Conservation (phyloP, 1,140 invertebrate species). For the Euura lappo region DNA sequence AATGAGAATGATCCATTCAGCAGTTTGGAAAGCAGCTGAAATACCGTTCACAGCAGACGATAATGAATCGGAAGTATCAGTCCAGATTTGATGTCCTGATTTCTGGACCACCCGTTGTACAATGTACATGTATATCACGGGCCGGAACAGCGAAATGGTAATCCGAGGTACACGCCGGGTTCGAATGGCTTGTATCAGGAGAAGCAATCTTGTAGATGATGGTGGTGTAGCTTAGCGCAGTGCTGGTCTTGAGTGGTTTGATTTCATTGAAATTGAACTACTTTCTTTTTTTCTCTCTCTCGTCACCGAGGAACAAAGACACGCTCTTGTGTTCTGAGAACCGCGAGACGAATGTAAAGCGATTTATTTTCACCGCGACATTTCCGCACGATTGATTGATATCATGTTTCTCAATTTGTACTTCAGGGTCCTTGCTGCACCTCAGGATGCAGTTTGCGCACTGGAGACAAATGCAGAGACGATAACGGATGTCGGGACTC, state of each 20-base stretch:
- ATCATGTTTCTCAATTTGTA: constrained; percentile 25
- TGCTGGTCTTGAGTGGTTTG: neutral
- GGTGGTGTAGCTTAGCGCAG: neutral
- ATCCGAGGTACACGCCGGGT: neutral
- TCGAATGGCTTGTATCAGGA: constrained; percentile 2
- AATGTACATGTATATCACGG: neutral
- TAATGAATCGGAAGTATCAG: no score
- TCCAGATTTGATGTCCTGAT: no score
- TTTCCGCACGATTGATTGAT: no score
- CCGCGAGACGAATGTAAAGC: no score
- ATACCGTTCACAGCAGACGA: no score
- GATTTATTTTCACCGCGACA: no score
- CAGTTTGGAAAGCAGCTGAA: no score
- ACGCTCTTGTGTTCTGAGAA: no score
- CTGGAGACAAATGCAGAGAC: constrained; percentile 86
- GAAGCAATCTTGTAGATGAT: constrained; percentile 2
- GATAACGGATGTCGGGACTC: constrained; percentile 92
- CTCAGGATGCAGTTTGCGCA: constrained; percentile 82
- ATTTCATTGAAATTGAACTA: no score
- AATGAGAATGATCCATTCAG: no score
- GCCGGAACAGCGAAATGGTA: neutral
- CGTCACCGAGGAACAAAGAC: no score
- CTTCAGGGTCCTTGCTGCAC: constrained; percentile 94
- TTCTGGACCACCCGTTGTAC: neutral
- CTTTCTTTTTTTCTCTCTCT: no score